Evolutionary conservation across 2,113 vertebrate genomes (phyloP), one percentile per base, ranked within the genome.

Genomic region (Pleuronectes platessa): DNA sequence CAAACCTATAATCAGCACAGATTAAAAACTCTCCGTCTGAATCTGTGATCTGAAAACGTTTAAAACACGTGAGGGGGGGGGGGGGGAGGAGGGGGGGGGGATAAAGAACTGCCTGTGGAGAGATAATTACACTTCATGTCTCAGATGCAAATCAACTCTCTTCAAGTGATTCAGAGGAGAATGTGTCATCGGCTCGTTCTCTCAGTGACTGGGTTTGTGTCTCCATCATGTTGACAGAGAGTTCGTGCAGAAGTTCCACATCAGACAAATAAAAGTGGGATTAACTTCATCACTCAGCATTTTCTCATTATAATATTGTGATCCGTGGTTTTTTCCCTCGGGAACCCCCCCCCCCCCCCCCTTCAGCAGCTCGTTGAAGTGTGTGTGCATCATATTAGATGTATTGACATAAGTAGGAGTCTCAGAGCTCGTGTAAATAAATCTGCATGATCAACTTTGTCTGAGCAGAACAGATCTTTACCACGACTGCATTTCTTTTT

Each of bases 111-210:
- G 10, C 12, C 35, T 61, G 31, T 21, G 2, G 18, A 14, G n/a
- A 63, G n/a, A 63, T 62, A 1, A 40, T 61, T 54, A 53, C 21
- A 12, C 2, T 59, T 15, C 24, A 24, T 2, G 14, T 79, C 68
- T 58, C 47, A 68, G 20, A 68, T 68, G 68, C 64, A 65, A 77
- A 68, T 71, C 56, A 21, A 23, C 51, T 62, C 49, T 42, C 64
- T 75, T 61, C 58, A 37, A 68, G 68, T 55, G 15, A 69, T 60
- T 23, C 47, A 18, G 53, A 24, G 15, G n/a, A 68, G 59, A 68
- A 81, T 61, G 66, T 70, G 47, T 62, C 61, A 70, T 74, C 62
- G 66, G 79, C 76, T 71, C 20, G 23, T 62, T 67, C 24, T 21
- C 2, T 2, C 11, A 17, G 17, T 60, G 26, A 31, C 27, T 21